These are phyloP conservation scores for Ochropleura plecta DNA, from an alignment of 2,888 invertebrate genomes.

Conservation along the genomic window DNA sequence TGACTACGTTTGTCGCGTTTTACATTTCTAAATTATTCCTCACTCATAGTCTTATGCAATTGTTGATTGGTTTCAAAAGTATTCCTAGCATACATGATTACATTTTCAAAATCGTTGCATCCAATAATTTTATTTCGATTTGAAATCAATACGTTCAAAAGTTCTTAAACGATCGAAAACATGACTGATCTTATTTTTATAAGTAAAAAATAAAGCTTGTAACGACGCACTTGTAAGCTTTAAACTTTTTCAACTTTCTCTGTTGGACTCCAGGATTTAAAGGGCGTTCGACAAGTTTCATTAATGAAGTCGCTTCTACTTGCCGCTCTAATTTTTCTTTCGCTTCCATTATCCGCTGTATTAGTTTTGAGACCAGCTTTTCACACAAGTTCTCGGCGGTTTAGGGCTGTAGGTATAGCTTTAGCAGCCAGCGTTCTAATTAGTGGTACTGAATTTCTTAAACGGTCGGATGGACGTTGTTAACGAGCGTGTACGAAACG, in stretches of 20 bases:
- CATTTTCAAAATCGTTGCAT: not conserved
- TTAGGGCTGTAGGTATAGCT: conserved; percentile 49
- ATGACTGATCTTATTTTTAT: conserved; percentile 28
- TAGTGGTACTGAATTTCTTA: conserved; percentile 63
- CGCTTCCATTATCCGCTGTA: conserved; percentile 43
- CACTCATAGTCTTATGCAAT: not conserved
- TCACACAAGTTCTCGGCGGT: conserved; percentile 52
- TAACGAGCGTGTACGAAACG: conserved; percentile 76
- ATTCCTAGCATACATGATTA: not conserved
- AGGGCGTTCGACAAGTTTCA: conserved; percentile 67
- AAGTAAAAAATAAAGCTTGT: conserved; percentile 37
- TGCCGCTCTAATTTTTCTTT: conserved; percentile 71
- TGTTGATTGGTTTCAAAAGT: conserved; percentile 4
- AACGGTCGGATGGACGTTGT: conserved; percentile 67
- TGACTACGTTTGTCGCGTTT: conserved; percentile 4
- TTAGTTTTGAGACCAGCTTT: conserved; percentile 46
- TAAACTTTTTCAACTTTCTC: conserved; percentile 65
- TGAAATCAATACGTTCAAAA: conserved; percentile 11
- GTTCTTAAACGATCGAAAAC: conserved; percentile 13
- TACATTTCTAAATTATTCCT: conserved; percentile 10
- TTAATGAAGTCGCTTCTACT: conserved; percentile 55
- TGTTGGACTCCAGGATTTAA: conserved; percentile 64
- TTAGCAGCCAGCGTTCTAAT: conserved; percentile 56
- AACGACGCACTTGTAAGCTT: conserved; percentile 38
- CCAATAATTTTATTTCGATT: not conserved